Percentiles rank a stretch among this genome's conserved stretches.
Conservation (phyloP, 2,113 vertebrate species). For the Dicerorhinus sumatrensis region DNA sequence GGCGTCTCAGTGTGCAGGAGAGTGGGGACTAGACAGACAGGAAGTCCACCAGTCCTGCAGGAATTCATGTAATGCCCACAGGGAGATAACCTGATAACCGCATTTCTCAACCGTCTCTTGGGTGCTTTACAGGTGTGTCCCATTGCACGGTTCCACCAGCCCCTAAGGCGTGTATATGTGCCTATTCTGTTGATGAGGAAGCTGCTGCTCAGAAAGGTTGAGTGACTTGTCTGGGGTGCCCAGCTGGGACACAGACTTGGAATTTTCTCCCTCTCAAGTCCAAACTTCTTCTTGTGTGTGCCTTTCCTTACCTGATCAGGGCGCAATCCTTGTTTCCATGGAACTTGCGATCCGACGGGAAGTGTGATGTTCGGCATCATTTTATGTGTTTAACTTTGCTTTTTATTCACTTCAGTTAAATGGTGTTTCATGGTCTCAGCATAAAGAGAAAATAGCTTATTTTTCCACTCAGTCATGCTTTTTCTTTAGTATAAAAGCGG, state of each 20-base stretch:
- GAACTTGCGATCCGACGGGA: not conserved
- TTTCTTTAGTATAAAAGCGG: not conserved
- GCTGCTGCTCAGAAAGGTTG: not conserved
- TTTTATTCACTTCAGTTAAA: not conserved
- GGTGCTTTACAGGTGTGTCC: not conserved
- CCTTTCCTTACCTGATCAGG: not conserved
- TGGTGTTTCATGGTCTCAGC: not conserved
- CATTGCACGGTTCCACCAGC: fast-evolving
- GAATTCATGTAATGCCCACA: not conserved
- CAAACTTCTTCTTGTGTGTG: not conserved
- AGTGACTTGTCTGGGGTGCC: not conserved
- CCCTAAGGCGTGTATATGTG: not conserved
- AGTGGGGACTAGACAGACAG: not conserved
- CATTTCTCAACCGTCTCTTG: not conserved
- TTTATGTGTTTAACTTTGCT: not conserved
- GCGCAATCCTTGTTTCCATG: not conserved
- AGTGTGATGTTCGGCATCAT: not conserved
- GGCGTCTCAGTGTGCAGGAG: not conserved
- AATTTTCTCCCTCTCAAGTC: not conserved
- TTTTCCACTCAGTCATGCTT: not conserved
- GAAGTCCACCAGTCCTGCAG: not conserved
- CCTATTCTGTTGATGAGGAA: not conserved
- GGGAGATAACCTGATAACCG: not conserved
- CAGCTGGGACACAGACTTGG: not conserved
- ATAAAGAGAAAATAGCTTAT: not conserved